These are phyloP conservation scores for Meloidogyne floridensis DNA, from an alignment of 1,140 invertebrate species.

Conservation along the genomic window DNA sequence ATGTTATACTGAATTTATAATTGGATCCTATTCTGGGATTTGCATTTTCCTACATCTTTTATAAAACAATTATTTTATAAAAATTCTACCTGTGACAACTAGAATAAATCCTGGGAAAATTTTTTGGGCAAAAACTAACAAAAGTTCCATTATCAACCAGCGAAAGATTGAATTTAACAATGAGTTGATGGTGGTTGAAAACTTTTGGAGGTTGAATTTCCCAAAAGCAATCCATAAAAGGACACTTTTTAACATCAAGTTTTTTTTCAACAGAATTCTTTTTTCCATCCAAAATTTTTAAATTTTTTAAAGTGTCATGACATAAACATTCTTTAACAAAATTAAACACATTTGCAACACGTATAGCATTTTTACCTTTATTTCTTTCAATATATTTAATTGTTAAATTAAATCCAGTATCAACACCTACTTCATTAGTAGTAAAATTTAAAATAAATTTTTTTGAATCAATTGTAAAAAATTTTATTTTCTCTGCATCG, in stretches of 20 bases:
- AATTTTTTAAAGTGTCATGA: too few species aligned
- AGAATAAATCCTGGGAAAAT: constrained; percentile 25
- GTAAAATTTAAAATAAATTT: constrained; percentile 34
- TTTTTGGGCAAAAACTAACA: constrained; percentile 33
- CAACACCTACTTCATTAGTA: constrained; percentile 39
- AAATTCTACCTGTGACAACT: background rate
- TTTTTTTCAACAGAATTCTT: constrained; percentile 19
- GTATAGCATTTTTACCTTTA: constrained; percentile 35
- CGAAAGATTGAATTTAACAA: constrained; percentile 40
- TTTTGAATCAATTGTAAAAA: constrained; percentile 40
- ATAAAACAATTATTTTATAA: too few species aligned
- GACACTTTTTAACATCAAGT: constrained; percentile 15
- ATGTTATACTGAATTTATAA: too few species aligned
- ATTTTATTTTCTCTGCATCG: constrained; percentile 27
- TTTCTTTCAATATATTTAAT: constrained; percentile 29
- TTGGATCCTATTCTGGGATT: too few species aligned
- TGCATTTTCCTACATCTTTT: too few species aligned
- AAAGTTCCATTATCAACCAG: constrained; percentile 26
- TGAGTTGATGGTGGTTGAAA: constrained; percentile 35
- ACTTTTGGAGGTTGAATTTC: constrained; percentile 22
- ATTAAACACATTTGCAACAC: too few species aligned
- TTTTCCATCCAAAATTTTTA: background rate
- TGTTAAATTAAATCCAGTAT: constrained; percentile 42
- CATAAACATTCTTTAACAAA: constrained; percentile 12
- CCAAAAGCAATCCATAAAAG: constrained; percentile 52